Percentiles rank a stretch among this genome's conserved stretches.
phyloP scores from a whole-genome alignment of 2,113 vertebrate genomes.

The Casuarius casuarius region DNA sequence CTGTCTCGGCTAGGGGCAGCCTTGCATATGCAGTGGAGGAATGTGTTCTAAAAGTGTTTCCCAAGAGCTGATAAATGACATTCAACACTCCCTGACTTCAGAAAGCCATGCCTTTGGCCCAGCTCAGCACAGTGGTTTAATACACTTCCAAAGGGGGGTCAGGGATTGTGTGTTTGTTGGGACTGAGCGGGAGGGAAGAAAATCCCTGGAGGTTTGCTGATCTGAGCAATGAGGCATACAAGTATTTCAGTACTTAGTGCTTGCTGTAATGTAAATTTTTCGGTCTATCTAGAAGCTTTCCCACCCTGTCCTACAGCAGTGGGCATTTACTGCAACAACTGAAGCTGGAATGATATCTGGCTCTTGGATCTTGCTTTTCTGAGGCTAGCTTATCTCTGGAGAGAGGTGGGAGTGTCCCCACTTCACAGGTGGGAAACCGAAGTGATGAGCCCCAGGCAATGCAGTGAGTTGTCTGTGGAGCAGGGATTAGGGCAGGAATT shows the following conservation, averaged over 20 bases:
- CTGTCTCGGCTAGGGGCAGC: neutral
- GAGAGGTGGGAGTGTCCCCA: constrained; percentile 43
- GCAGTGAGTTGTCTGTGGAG: neutral
- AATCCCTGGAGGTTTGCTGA: neutral
- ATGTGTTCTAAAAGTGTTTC: constrained; percentile 22
- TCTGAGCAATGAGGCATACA: neutral
- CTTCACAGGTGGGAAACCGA: constrained; percentile 61
- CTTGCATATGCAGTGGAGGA: neutral
- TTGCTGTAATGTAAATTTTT: constrained; percentile 51
- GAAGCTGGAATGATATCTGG: neutral
- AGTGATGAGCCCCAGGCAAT: constrained; percentile 27
- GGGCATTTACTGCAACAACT: neutral
- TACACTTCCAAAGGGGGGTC: neutral
- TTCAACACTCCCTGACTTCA: neutral
- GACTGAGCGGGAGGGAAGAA: neutral
- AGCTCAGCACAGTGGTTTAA: neutral
- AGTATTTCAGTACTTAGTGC: neutral
- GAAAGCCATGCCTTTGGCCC: neutral
- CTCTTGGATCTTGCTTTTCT: constrained; percentile 34
- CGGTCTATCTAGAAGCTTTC: constrained; percentile 36
- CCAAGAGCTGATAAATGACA: neutral
- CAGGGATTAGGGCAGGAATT: constrained; percentile 46
- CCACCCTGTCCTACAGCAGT: constrained; percentile 2
- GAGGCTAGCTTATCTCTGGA: constrained; percentile 28
- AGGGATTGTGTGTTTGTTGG: constrained; percentile 11